Evolutionary conservation across 2,888 invertebrate species (phyloP), one percentile per base, ranked within the genome.

Genomic region (Chrysodeixis includens): DNA sequence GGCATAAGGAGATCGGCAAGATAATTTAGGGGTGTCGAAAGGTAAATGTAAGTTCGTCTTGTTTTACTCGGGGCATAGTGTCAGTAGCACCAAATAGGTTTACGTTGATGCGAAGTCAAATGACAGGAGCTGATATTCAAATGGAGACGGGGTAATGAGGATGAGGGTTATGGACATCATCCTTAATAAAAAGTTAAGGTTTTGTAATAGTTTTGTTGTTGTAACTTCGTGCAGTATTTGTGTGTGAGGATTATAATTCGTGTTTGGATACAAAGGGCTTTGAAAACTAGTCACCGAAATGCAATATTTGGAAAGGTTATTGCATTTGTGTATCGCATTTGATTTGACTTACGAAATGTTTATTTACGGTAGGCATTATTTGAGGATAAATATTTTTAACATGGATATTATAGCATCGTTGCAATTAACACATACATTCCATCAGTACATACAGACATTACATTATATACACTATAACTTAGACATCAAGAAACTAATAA

Each of bases 21-120:
- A 7, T 10, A 51, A 59, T 67, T 57, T 55, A 54, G 61, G 65
- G 70, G 12, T 69, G 22, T 64, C 49, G 5, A 20, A 52, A 10
- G 0, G 73, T 1, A 75, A 62, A 35, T 32, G 54, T 62, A 59
- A 61, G 18, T 22, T 66, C 30, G 66, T 55, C 54, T 64, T 63
- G 64, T 75, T 80, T 75, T 74, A 79, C 82, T 78, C 78, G 74
- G 81, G 78, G 77, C 79, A 83, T 69, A 69, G 84, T 84, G 81
- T 79, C 78, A 74, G 78, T 81, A 72, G 72, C 74, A 74, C 73
- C 80, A 71, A 82, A 82, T 84, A 81, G 79, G 75, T 83, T 81
- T 76, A 81, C 81, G 80, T 80, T 81, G 80, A 80, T 78, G 77
- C 61, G 67, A 66, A 74, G 79, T 78, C 76, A 76, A 77, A 76